These are phyloP conservation scores for Pipistrellus pipistrellus DNA, from an alignment of 2,797 vertebrate species.

Conservation along the genomic window DNA sequence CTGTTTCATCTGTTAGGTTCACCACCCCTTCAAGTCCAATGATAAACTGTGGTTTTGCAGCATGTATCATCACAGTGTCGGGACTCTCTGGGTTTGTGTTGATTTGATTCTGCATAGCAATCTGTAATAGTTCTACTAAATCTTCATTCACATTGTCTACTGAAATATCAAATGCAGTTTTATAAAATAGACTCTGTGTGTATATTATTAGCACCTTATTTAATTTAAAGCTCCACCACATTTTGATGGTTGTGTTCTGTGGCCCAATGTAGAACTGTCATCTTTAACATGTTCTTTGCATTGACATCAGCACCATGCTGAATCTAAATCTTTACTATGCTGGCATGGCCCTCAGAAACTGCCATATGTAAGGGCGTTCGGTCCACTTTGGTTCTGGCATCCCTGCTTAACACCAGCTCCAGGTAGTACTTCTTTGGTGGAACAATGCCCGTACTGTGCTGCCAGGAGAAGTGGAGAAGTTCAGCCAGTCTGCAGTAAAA, in stretches of 20 bases:
- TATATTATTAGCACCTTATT: conserved; percentile 93
- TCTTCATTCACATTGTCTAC: conserved; percentile 93
- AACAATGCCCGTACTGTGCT: conserved; percentile 94
- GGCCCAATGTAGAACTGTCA: conserved; percentile 95
- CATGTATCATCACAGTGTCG: conserved; percentile 93
- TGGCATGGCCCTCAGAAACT: conserved; percentile 93
- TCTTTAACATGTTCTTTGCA: conserved; percentile 95
- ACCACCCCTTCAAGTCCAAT: conserved; percentile 93
- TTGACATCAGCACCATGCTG: conserved; percentile 95
- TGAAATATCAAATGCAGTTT: conserved; percentile 93
- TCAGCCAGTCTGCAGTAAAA: conserved; percentile 95
- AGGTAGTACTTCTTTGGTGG: conserved; percentile 93
- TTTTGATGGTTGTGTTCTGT: conserved; percentile 93
- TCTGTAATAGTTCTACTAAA: conserved; percentile 93
- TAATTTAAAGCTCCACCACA: conserved; percentile 93
- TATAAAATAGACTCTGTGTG: conserved; percentile 94
- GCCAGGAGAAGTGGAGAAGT: conserved; percentile 94
- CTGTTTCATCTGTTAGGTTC: conserved; percentile 93
- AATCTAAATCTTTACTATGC: conserved; percentile 93
- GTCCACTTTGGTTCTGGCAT: conserved; percentile 95
- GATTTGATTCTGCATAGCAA: conserved; percentile 95
- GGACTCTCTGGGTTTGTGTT: conserved; percentile 94
- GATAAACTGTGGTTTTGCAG: conserved; percentile 93
- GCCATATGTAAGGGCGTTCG: conserved; percentile 94
- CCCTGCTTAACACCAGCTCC: conserved; percentile 93